Evolutionary conservation across 2,888 invertebrate species (phyloP).

Genomic region (Villa cingulata): DNA sequence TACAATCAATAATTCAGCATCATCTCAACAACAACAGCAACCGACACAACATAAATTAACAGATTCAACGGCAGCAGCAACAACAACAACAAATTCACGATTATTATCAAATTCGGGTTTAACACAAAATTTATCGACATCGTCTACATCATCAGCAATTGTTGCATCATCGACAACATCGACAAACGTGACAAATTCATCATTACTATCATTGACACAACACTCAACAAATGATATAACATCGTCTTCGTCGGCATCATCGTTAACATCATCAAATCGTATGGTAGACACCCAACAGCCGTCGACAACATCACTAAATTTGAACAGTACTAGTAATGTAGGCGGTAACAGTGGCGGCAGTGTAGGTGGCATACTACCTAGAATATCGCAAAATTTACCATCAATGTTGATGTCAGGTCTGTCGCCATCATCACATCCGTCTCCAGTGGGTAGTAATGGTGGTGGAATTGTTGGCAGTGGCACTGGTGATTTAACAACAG

Average conservation of each 20-base stretch:
- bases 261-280: background rate
- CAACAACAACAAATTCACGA: constrained; percentile 4
- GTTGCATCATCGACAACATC: constrained; percentile 9
- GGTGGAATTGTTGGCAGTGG: constrained; percentile 21
- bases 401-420: constrained; percentile 14
- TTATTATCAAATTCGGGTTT: constrained; percentile 1
- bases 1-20: constrained; percentile 7
- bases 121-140: background rate
- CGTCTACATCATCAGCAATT: constrained; percentile 6
- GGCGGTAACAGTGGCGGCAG: constrained; percentile 23
- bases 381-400: constrained; percentile 3
- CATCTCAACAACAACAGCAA: constrained; percentile 3
- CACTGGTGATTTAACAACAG: background rate
- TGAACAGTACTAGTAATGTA: constrained; percentile 5
- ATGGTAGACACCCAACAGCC: constrained; percentile 1
- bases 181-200: constrained; percentile 4
- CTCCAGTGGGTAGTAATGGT: constrained; percentile 12
- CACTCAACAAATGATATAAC: constrained; percentile 3
- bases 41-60: constrained; percentile 9
- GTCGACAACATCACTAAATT: constrained; percentile 4
- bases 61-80: too few relatives aligned
- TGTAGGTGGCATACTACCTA: constrained; percentile 14
- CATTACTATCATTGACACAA: constrained; percentile 4
- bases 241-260: background rate
- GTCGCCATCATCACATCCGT: constrained; percentile 10